A percentile compares a stretch with the other conserved stretches of the same genome.
Conservation (phyloP, 2,113 vertebrate species). For the Tapirus terrestris region DNA sequence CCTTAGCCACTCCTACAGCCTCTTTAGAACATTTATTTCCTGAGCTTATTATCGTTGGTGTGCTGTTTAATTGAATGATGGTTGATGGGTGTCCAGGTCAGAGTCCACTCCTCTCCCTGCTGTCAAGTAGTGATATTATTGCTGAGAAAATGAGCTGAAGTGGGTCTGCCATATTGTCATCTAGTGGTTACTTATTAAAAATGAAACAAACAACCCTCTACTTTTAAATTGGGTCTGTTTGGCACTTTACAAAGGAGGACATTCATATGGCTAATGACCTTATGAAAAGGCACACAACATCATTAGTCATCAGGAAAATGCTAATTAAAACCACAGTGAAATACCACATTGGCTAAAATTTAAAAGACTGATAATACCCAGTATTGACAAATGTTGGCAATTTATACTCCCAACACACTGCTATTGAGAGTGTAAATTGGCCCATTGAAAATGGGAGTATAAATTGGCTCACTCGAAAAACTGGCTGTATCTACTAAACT, state of each 20-base stretch:
- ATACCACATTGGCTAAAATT: background rate
- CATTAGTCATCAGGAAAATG: background rate
- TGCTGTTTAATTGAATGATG: background rate
- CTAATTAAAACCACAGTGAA: background rate
- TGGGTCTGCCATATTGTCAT: background rate
- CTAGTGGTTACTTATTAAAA: constrained; percentile 34
- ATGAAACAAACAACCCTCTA: background rate
- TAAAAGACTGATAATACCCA: background rate
- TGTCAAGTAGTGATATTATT: background rate
- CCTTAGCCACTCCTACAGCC: background rate
- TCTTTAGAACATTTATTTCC: background rate
- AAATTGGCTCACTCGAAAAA: background rate
- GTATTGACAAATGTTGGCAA: background rate
- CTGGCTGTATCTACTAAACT: background rate
- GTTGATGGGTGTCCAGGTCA: background rate
- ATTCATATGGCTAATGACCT: background rate
- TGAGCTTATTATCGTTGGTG: background rate
- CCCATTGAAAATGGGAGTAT: background rate
- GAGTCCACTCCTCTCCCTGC: background rate
- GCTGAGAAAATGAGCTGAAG: background rate
- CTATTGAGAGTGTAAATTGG: background rate
- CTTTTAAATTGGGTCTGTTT: background rate
- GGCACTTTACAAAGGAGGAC: background rate
- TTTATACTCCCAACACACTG: background rate
- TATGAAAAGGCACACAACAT: background rate